Conservation (phyloP, 1,140 invertebrate species). For the Diachasmimorpha longicaudata region DNA sequence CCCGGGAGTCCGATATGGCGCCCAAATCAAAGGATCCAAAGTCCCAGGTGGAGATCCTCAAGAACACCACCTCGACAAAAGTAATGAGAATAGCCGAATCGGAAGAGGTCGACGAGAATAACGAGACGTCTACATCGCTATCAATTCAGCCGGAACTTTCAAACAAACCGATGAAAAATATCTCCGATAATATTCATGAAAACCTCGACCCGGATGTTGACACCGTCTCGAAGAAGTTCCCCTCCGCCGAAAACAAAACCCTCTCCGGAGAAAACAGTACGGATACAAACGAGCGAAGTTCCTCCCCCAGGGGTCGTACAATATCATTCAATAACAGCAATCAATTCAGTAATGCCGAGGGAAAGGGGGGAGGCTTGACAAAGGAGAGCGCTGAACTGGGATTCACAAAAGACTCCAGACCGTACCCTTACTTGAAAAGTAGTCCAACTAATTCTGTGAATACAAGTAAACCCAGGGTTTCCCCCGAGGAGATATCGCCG, state of each 20-base stretch:
- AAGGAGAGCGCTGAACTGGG: conserved; percentile 5
- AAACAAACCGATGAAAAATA: not conserved
- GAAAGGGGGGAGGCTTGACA: conserved; percentile 24
- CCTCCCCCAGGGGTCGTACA: conserved; percentile 41
- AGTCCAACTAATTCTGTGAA: conserved; percentile 1
- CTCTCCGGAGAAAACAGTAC: not conserved
- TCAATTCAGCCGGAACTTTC: not conserved
- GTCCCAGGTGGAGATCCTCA: conserved; percentile 46
- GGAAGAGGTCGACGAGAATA: not conserved
- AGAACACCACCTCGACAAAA: conserved; percentile 33
- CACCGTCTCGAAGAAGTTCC: not conserved
- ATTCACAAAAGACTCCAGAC: conserved; percentile 22
- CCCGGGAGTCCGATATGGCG: not conserved
- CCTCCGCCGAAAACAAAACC: not conserved
- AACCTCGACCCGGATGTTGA: not conserved
- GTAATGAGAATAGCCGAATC: conserved; percentile 33
- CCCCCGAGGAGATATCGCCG: conserved; percentile 39
- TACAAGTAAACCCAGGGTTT: conserved; percentile 1
- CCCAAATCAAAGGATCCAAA: conserved; percentile 34
- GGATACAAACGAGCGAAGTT: conserved; percentile 11
- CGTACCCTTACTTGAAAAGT: conserved; percentile 38
- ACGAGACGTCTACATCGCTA: not conserved
- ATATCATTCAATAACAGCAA: conserved; percentile 41
- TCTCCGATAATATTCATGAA: not conserved
- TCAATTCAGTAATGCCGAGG: conserved; percentile 26